phyloP scores from a whole-genome alignment of 2,888 invertebrate species.

The Aspidiotus rigidus region DNA sequence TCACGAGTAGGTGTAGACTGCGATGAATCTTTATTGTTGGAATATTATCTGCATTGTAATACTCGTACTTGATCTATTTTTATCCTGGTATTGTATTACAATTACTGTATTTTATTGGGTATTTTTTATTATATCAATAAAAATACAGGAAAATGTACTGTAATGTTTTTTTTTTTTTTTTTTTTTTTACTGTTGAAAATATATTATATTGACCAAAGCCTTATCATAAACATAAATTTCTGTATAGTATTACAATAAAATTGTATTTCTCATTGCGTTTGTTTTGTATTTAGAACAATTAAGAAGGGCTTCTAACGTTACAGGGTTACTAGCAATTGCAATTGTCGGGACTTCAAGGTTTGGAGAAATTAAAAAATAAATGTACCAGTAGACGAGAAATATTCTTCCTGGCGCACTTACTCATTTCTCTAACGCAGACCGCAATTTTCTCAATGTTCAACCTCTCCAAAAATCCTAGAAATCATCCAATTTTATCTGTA shows the following conservation, averaged over 20 bases:
- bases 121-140: background rate
- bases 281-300: background rate
- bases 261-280: conserved; percentile 15
- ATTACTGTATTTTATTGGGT: conserved; percentile 1
- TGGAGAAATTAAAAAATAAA: too few species aligned
- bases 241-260: conserved; percentile 26
- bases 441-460: too few species aligned
- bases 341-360: too few species aligned
- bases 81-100: background rate
- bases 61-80: background rate
- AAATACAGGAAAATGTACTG: too few species aligned
- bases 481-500: too few species aligned
- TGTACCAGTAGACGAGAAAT: too few species aligned
- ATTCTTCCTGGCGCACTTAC: too few species aligned
- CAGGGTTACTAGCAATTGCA: too few species aligned
- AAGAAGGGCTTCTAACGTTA: too few species aligned
- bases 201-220: conserved; percentile 30
- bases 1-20: background rate
- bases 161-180: background rate
- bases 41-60: conserved; percentile 10
- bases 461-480: too few species aligned
- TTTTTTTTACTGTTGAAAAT: conserved; percentile 23
- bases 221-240: conserved; percentile 31
- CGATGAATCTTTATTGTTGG: background rate
- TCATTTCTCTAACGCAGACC: too few species aligned